Percentiles rank a stretch among this genome's conserved stretches.
These are phyloP conservation scores for Paralvinella palmiformis DNA, from an alignment of 1,140 invertebrate species.

Conservation along the genomic window DNA sequence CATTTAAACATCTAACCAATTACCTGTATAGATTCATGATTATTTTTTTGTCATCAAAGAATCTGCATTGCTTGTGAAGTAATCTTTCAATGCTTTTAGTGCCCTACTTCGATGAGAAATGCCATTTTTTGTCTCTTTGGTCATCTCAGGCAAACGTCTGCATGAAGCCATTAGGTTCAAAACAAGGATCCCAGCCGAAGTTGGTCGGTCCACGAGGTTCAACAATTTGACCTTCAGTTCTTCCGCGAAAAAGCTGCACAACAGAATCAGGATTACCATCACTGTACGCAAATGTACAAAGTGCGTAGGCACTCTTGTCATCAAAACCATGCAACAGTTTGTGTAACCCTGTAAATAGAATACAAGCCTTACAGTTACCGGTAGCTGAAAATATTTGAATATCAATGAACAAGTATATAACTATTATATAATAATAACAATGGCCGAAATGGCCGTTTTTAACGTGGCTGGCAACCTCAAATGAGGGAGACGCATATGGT, in stretches of 20 bases:
- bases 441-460: no score
- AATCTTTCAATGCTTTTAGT: slow-evolving; percentile 51
- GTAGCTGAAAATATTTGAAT: slow-evolving; percentile 28
- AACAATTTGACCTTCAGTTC: slow-evolving; percentile 80
- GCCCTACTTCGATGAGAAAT: slow-evolving; percentile 90
- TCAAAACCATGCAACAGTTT: slow-evolving; percentile 67
- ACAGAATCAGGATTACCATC: slow-evolving; percentile 44
- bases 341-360: no score
- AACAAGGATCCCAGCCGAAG: slow-evolving; percentile 98
- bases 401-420: slow-evolving; percentile 10
- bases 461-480: no score
- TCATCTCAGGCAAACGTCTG: slow-evolving; percentile 89
- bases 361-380: no score
- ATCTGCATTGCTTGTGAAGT: no score
- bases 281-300: slow-evolving; percentile 73
- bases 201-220: slow-evolving; percentile 71
- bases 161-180: slow-evolving; percentile 76
- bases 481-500: no score
- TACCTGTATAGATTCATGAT: no score
- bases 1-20: no score
- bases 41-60: no score
- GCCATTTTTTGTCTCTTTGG: slow-evolving; percentile 76
- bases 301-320: slow-evolving; percentile 85
- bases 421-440: no score
- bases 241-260: slow-evolving; percentile 64